Conservation (phyloP, 1,140 invertebrate species). For the Pissodes strobi region DNA sequence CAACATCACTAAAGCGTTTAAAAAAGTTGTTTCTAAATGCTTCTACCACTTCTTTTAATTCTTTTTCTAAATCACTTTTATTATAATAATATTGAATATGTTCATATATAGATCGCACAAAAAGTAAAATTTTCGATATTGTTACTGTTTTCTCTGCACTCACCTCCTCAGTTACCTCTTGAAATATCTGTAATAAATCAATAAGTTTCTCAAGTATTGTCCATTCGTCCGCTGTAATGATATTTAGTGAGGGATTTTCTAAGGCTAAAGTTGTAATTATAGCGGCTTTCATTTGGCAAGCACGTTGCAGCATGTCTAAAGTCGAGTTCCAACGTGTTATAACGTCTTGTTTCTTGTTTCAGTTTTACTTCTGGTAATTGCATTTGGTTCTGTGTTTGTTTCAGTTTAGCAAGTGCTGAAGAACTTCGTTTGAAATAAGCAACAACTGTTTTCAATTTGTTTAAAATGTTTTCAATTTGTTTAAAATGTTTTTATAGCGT, state of each 20-base stretch:
- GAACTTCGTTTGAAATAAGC: slow-evolving; percentile 20
- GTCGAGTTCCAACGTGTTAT: slow-evolving; percentile 10
- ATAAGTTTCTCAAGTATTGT: background rate
- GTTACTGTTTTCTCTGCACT: slow-evolving; percentile 7
- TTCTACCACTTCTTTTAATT: too few relatives aligned
- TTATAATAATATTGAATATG: too few relatives aligned
- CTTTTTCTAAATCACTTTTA: too few relatives aligned
- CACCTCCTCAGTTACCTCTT: background rate
- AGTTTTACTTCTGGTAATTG: slow-evolving; percentile 7
- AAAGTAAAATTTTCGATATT: slow-evolving; percentile 9
- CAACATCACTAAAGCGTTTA: too few relatives aligned
- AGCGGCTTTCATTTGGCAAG: background rate
- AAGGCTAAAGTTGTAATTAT: background rate
- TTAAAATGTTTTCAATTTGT: background rate
- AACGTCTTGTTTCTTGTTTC: slow-evolving; percentile 10
- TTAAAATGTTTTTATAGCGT: too few relatives aligned
- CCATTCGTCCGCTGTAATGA: background rate
- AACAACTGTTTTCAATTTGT: slow-evolving; percentile 19
- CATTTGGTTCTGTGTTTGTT: slow-evolving; percentile 12
- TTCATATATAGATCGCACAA: too few relatives aligned
- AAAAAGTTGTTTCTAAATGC: too few relatives aligned
- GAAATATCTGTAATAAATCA: background rate
- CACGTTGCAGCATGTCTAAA: slow-evolving; percentile 3
- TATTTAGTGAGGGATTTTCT: background rate
- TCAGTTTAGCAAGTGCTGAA: slow-evolving; percentile 11